Percentiles rank a stretch among this genome's conserved stretches.
Evolutionary conservation across 2,113 vertebrate species (phyloP).

Genomic region (Sakesphorus luctuosus): DNA sequence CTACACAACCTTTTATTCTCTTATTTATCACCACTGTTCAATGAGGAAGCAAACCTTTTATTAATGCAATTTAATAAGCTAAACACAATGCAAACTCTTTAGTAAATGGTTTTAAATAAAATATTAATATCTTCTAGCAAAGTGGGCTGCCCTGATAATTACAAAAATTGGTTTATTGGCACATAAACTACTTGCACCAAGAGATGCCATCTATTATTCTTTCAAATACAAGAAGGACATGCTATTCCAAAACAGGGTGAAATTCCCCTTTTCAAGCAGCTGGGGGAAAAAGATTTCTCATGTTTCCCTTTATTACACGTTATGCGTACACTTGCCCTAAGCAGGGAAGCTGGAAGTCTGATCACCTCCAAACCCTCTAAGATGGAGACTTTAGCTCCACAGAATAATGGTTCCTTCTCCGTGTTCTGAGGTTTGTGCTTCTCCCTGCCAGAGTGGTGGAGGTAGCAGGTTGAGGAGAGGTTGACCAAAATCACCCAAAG

Average conservation of each 20-base stretch:
- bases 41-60: background rate
- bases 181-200: background rate
- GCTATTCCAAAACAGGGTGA: background rate
- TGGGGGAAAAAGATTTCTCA: background rate
- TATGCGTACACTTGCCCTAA: background rate
- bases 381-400: background rate
- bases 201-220: background rate
- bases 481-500: background rate
- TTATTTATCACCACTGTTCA: background rate
- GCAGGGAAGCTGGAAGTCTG: background rate
- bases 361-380: background rate
- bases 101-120: constrained; percentile 2
- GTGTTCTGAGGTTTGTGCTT: background rate
- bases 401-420: background rate
- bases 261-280: background rate
- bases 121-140: background rate
- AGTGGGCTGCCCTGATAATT: background rate
- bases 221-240: background rate
- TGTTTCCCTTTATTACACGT: background rate
- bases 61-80: background rate
- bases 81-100: background rate
- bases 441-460: background rate
- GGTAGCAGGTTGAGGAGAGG: background rate
- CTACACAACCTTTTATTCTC: background rate
- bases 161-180: background rate